Percentiles rank a stretch among this genome's conserved stretches.
Conservation (phyloP, 1,140 invertebrate species). For the Halesus radiatus region DNA sequence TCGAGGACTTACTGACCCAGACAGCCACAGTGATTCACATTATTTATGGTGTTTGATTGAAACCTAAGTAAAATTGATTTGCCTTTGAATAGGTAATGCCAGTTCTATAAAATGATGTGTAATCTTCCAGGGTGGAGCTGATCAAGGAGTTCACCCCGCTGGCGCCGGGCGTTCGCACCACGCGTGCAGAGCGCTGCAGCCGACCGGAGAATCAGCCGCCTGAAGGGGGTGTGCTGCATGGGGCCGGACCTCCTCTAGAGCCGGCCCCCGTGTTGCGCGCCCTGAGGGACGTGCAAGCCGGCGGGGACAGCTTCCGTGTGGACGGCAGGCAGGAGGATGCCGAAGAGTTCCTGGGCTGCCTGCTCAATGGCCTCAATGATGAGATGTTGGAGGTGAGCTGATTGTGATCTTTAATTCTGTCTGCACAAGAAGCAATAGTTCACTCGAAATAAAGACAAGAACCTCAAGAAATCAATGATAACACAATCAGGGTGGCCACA, state of each 20-base stretch:
- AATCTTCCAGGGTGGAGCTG: conserved; percentile 70
- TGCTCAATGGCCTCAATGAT: conserved; percentile 94
- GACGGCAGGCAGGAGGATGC: conserved; percentile 94
- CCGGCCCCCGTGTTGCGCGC: conserved; percentile 85
- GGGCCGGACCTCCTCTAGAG: conserved; percentile 80
- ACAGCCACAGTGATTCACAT: no score
- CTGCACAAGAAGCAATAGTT: no score
- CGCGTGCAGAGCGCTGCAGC: conserved; percentile 59
- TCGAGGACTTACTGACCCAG: no score
- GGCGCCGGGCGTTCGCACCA: conserved; percentile 69
- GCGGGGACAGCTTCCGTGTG: conserved; percentile 68
- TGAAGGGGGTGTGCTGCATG: conserved; percentile 41
- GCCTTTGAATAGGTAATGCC: no score
- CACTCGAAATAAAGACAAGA: no score
- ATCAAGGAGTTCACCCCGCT: conserved; percentile 79
- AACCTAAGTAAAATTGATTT: no score
- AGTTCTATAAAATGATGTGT: no score
- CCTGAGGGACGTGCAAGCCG: conserved; percentile 72
- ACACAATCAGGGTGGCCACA: no score
- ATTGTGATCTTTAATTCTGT: neutral
- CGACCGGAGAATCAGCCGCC: conserved; percentile 59
- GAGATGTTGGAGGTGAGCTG: conserved; percentile 90
- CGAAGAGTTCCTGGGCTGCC: conserved; percentile 93
- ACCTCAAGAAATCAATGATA: no score
- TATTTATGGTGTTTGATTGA: no score